phyloP scores from a whole-genome alignment of 2,888 invertebrate genomes.

The Calephelis perditalis region DNA sequence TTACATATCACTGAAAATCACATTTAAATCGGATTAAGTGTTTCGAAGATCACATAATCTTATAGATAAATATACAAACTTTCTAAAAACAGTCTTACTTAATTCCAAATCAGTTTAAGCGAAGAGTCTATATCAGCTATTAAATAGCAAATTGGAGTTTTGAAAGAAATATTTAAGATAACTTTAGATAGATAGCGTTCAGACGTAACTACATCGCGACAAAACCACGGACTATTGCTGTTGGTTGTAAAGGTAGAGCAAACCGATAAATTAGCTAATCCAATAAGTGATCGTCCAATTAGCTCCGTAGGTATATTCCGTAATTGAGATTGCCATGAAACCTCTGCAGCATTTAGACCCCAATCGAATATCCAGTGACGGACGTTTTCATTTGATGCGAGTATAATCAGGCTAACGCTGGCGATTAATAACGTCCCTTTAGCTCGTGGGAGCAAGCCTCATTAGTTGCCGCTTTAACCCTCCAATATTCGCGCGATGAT shows the following conservation, averaged over 20 bases:
- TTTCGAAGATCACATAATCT: too few species aligned
- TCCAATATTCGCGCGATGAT: conserved; percentile 31
- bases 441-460: conserved; percentile 33
- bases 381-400: conserved; percentile 28
- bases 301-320: conserved; percentile 3
- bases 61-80: too few species aligned
- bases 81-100: too few species aligned
- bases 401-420: conserved; percentile 28
- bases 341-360: conserved; percentile 23
- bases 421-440: conserved; percentile 33
- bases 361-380: conserved; percentile 28
- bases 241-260: background rate
- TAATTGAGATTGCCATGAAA: conserved; percentile 23
- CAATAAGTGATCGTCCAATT: conserved; percentile 1
- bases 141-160: too few species aligned
- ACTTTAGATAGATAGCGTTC: too few species aligned
- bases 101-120: too few species aligned
- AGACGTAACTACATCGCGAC: too few species aligned
- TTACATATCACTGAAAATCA: too few species aligned
- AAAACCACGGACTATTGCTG: too few species aligned
- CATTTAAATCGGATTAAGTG: too few species aligned
- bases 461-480: conserved; percentile 31
- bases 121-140: too few species aligned
- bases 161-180: too few species aligned
- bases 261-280: background rate